phyloP scores from a whole-genome alignment of 37 sponge, comb jelly and placozoan genomes.

The Spongilla lacustris region DNA sequence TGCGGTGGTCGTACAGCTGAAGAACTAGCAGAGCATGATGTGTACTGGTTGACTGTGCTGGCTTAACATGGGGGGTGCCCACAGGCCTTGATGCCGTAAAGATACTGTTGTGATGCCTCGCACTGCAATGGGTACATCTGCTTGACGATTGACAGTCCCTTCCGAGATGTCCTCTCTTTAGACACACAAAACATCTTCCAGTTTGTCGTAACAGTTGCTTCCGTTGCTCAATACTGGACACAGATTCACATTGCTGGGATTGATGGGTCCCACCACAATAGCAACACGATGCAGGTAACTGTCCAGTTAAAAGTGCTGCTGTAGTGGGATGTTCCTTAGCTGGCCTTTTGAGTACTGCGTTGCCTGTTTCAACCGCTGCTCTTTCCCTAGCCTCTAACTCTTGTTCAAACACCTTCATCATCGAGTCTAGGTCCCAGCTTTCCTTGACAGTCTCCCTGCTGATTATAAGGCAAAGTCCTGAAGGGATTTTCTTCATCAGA shows the following conservation, averaged over 20 bases:
- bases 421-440: constrained; percentile 26
- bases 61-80: background rate
- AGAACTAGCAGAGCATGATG: constrained; percentile 1
- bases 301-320: constrained; percentile 7
- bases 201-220: constrained; percentile 28
- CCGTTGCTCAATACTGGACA: constrained; percentile 6
- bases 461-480: constrained; percentile 9
- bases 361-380: background rate
- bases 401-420: background rate
- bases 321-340: constrained; percentile 14
- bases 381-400: constrained; percentile 34
- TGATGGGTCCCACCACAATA: constrained; percentile 48
- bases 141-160: constrained; percentile 26
- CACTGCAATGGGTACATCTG: constrained; percentile 19
- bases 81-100: background rate
- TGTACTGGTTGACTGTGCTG: background rate
- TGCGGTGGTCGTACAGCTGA: constrained; percentile 5
- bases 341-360: background rate
- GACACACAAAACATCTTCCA: constrained; percentile 59
- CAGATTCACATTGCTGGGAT: constrained; percentile 2
- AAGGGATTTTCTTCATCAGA: constrained; percentile 1
- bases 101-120: constrained; percentile 26
- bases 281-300: background rate
- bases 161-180: constrained; percentile 28
- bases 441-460: constrained; percentile 18